phyloP scores from a whole-genome alignment of 2,888 invertebrate species.

The Synanthedon myopaeformis region DNA sequence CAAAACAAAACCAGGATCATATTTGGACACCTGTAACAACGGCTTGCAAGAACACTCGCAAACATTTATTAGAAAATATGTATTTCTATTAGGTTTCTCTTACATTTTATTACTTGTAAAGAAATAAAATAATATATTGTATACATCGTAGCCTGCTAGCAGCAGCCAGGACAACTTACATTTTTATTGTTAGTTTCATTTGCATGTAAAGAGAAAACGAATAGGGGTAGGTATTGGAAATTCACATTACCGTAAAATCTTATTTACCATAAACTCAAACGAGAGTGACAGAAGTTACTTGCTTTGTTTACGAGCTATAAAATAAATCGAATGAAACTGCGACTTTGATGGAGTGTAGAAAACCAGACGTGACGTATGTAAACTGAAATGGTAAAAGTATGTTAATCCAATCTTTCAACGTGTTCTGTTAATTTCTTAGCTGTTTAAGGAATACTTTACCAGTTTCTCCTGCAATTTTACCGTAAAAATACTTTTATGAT shows the following conservation, averaged over 20 bases:
- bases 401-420: slow-evolving; percentile 6
- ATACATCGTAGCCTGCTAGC: no score
- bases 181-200: slow-evolving; percentile 15
- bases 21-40: no score
- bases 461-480: no score
- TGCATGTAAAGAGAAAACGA: slow-evolving; percentile 44
- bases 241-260: slow-evolving; percentile 51
- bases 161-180: background rate
- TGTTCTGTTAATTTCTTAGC: no score
- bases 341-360: slow-evolving; percentile 21
- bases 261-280: slow-evolving; percentile 59
- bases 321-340: slow-evolving; percentile 57
- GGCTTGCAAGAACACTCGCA: no score
- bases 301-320: slow-evolving; percentile 63
- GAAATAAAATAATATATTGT: no score
- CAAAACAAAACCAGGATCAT: no score
- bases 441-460: background rate
- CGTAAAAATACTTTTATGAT: no score
- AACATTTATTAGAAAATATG: no score
- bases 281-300: slow-evolving; percentile 50
- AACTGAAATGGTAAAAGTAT: background rate
- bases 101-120: no score
- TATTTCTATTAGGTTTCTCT: no score
- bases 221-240: slow-evolving; percentile 22
- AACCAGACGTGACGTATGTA: background rate